phyloP scores from a whole-genome alignment of 2,888 invertebrate genomes.

The Folsomia manolachei region DNA sequence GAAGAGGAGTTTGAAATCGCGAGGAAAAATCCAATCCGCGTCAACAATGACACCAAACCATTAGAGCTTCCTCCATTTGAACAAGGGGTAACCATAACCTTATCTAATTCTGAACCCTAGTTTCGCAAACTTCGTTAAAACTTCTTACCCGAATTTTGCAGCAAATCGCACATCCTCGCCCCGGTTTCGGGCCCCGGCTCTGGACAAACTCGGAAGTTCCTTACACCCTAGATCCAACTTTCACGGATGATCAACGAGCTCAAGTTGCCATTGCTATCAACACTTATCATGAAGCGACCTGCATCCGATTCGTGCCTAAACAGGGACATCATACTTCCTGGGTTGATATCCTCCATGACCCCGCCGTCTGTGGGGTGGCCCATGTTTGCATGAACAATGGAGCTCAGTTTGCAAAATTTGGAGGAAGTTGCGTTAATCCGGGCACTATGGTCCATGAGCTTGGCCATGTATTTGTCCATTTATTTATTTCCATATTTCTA shows the following conservation, averaged over 20 bases:
- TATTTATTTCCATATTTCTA: too few species aligned
- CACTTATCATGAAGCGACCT: constrained; percentile 44
- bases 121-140: neutral
- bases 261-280: constrained; percentile 45
- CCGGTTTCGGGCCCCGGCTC: constrained; percentile 44
- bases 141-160: constrained; percentile 14
- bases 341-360: constrained; percentile 46
- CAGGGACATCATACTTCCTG: constrained; percentile 34
- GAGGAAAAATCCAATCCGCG: constrained; percentile 18
- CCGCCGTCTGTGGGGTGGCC: constrained; percentile 43
- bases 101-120: neutral
- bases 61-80: constrained; percentile 38
- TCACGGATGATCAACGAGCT: constrained; percentile 36
- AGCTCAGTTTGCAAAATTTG: constrained; percentile 48
- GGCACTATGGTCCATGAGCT: constrained; percentile 43
- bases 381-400: constrained; percentile 45
- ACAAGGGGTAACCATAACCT: constrained; percentile 31
- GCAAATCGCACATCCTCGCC: constrained; percentile 32
- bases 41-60: constrained; percentile 25
- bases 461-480: constrained; percentile 14
- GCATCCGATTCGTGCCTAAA: constrained; percentile 46
- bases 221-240: constrained; percentile 45
- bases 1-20: constrained; percentile 43
- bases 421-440: constrained; percentile 44
- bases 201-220: constrained; percentile 47